Conservation (phyloP, 2,113 vertebrate genomes). For the Cebus imitator region DNA sequence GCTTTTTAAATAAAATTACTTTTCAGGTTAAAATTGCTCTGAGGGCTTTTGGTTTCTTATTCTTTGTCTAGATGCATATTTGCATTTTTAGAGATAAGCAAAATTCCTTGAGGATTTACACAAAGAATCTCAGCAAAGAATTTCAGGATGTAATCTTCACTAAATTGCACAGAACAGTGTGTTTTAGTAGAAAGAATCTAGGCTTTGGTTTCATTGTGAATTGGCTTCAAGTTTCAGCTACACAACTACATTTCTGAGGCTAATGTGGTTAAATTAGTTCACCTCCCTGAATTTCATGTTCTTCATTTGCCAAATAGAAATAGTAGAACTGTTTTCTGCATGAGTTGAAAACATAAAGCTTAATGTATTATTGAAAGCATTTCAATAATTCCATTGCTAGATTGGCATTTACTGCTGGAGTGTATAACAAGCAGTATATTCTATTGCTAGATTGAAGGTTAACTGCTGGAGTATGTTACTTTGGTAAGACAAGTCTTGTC, state of each 20-base stretch:
- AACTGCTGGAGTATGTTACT: background rate
- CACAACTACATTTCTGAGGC: background rate
- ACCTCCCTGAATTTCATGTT: background rate
- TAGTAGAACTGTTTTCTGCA: background rate
- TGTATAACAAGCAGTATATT: background rate
- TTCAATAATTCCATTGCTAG: background rate
- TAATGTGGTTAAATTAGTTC: background rate
- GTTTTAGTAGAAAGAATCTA: background rate
- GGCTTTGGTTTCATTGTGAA: background rate
- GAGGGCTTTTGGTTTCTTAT: background rate
- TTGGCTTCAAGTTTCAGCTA: background rate
- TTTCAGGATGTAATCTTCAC: background rate
- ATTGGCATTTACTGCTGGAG: background rate
- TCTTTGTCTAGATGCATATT: background rate
- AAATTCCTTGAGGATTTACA: background rate
- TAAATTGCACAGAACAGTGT: background rate
- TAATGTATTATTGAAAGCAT: background rate
- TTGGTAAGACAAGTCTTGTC: background rate
- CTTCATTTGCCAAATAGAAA: background rate
- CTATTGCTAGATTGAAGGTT: background rate
- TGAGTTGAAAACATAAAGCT: background rate
- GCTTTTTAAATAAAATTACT: constrained; percentile 1
- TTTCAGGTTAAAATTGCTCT: background rate
- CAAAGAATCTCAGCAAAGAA: background rate
- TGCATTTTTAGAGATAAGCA: constrained; percentile 18